Evolutionary conservation across 92 coral and sea anemone genomes (phyloP).

Genomic region (Epizoanthus scotinus): DNA sequence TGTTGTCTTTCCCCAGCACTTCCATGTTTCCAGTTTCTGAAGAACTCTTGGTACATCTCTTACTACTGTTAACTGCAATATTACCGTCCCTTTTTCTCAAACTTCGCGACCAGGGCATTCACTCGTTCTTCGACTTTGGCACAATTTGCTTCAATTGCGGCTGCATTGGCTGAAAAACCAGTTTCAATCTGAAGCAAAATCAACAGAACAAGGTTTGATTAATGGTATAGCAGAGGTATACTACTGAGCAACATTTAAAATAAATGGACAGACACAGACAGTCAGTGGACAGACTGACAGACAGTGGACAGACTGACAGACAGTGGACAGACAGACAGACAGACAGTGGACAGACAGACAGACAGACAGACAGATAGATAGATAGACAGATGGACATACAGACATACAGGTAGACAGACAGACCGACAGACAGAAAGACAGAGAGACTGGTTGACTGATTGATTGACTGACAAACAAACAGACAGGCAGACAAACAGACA

Average conservation of each 20-base stretch:
- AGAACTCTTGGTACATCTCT: neutral
- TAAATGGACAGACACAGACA: neutral
- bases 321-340: neutral
- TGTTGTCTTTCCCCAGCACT: slow-evolving; percentile 4
- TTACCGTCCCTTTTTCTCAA: slow-evolving; percentile 85
- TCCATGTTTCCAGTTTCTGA: neutral
- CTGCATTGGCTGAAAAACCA: slow-evolving; percentile 79
- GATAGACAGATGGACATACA: neutral
- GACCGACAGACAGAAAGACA: neutral
- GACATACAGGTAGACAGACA: neutral
- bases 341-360: too few species aligned
- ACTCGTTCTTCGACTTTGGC: slow-evolving; percentile 83
- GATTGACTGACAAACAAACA: neutral
- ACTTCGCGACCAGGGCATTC: slow-evolving; percentile 67
- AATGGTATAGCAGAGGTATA: neutral
- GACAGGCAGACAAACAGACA: neutral
- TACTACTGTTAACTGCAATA: neutral
- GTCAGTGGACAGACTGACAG: neutral
- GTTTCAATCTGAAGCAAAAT: slow-evolving; percentile 65
- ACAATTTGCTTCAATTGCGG: slow-evolving; percentile 94
- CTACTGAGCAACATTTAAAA: neutral
- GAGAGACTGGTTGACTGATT: too few species aligned
- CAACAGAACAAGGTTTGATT: neutral
- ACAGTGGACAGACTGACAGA: neutral
- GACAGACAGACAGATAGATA: too few species aligned